Base-by-base conservation (phyloP, 2,797 vertebrate genomes). In the Arrhamphus sclerolepis region DNA sequence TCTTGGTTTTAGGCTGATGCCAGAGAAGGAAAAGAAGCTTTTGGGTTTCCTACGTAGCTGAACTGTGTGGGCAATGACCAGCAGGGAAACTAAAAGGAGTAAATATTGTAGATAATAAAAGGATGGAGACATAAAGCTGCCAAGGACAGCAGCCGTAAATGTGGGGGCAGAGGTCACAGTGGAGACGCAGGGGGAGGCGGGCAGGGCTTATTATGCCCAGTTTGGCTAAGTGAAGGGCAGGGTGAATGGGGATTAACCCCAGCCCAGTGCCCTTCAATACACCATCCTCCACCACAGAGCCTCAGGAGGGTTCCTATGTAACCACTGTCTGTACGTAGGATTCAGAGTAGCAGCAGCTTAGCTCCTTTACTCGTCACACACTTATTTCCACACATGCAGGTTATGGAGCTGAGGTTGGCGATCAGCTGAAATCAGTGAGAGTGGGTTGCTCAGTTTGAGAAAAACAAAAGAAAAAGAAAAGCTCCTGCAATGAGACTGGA, bases 221-320 rank as follows among this genome's bases (percentile, higher is more conserved):
- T 59, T 66, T 0, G 62, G 75, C 34, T 73, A 80, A 89, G 84
- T 84, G 89, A 90, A 90, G 87, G 87, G 89, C 28, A 1, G 84
- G 77, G 65, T 92, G 91, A 93, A 93, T 90, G 78, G 78, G 90
- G 90, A 93, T 93, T 94, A 93, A 91, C 88, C 89, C 83, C 79
- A 87, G 70, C 82, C 84, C 88, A 93, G 82, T 90, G 89, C 74
- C 79, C 88, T 80, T 92, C 87, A 92, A 93, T 92, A 69, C 72
- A 65, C 75, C 71, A 48, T 71, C 56, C 5, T 38, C 44, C 52
- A 55, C 29, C 65, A 13, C 69, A 68, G 76, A 61, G 79, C 67
- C 73, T 60, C 43, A 60, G 72, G 62, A 80, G 65, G 61, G 59
- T 86, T 91, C 85, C 78, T 84, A 91, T 90, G 84, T 86, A 84